Evolutionary conservation across 2,797 vertebrate genomes (phyloP).

Genomic region (Crax fasciolata): DNA sequence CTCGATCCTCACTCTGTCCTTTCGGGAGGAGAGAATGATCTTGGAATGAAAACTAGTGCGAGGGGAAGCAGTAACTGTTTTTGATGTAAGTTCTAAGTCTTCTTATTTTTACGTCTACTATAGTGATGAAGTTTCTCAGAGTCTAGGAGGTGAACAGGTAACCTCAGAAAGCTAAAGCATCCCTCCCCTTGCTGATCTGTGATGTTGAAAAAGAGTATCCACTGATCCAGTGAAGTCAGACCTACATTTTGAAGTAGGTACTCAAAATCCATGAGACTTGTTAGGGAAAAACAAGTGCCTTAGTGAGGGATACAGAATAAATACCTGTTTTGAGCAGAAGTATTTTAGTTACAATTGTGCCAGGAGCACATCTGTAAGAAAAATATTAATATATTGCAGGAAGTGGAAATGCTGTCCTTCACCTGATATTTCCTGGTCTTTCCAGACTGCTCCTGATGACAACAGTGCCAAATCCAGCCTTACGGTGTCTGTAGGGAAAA

Average conservation of each 20-base stretch:
- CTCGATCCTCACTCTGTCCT: not conserved
- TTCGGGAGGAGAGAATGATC: not conserved
- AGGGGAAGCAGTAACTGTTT: not conserved
- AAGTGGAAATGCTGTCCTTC: not conserved
- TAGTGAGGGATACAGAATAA: not conserved
- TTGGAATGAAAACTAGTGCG: not conserved
- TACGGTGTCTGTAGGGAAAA: rapidly evolving
- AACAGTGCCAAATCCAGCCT: not conserved
- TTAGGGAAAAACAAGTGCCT: not conserved
- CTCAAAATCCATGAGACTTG: not conserved
- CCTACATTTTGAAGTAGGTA: not conserved
- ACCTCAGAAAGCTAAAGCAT: not conserved
- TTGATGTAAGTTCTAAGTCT: not conserved
- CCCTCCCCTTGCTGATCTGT: not conserved
- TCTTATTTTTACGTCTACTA: not conserved
- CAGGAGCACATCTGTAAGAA: not conserved
- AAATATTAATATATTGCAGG: rapidly evolving
- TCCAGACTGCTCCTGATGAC: not conserved
- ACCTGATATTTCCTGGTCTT: not conserved
- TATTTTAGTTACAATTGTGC: not conserved
- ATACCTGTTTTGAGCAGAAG: not conserved
- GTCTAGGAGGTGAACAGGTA: not conserved
- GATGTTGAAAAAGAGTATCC: not conserved
- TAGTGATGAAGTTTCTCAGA: not conserved
- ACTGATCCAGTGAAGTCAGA: not conserved